A percentile compares a stretch with the other conserved stretches of the same genome.
phyloP scores from a whole-genome alignment of 2,113 vertebrate genomes.

The Nannobrachium achirus region DNA sequence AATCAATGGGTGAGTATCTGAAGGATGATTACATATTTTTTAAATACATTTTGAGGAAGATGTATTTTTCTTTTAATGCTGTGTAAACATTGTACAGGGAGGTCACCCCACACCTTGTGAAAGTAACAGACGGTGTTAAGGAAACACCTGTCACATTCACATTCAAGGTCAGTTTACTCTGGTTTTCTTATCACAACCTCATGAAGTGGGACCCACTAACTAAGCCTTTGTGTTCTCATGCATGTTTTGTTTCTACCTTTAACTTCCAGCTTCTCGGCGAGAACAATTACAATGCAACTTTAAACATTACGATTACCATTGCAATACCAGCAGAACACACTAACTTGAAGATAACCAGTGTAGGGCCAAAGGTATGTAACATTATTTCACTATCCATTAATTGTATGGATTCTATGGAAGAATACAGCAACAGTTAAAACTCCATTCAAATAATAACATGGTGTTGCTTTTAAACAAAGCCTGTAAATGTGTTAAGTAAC shows the following conservation, averaged over 20 bases:
- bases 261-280: conserved; percentile 48
- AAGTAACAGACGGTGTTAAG: background rate
- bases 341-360: background rate
- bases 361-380: conserved; percentile 31
- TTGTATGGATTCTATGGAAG: too few relatives aligned
- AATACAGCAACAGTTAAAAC: too few relatives aligned
- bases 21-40: background rate
- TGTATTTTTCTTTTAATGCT: background rate
- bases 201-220: background rate
- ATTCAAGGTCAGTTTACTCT: conserved; percentile 30
- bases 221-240: background rate
- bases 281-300: conserved; percentile 46
- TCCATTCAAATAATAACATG: background rate
- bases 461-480: background rate
- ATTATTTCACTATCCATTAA: too few relatives aligned
- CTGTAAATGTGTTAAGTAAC: too few relatives aligned
- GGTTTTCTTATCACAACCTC: background rate
- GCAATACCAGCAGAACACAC: conserved; percentile 2
- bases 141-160: conserved; percentile 10
- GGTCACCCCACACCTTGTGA: conserved; percentile 1
- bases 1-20: conserved; percentile 45
- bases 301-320: conserved; percentile 37
- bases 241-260: background rate
- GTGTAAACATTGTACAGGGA: conserved; percentile 17
- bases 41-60: background rate